Evolutionary conservation across 2,113 vertebrate genomes (phyloP).

Genomic region (Gambusia holbrooki): DNA sequence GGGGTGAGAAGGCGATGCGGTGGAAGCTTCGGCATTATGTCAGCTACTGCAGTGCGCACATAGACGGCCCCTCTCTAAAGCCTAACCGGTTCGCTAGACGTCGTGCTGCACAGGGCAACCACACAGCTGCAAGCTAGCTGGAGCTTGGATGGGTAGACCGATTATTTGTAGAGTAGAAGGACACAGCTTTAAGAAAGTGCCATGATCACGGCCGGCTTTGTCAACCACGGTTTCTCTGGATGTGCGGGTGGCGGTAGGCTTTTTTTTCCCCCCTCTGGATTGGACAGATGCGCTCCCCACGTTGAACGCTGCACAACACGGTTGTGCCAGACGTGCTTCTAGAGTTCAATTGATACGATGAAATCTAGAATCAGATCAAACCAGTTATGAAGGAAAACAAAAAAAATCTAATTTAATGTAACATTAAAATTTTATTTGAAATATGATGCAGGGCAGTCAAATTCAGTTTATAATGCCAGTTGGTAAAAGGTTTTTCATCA

Average conservation of each 20-base stretch:
- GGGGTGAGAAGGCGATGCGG: conserved; percentile 46
- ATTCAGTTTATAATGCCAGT: background rate
- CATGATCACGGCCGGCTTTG: background rate
- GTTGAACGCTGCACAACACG: background rate
- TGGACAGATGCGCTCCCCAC: background rate
- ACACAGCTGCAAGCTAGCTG: background rate
- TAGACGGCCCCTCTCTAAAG: conserved; percentile 32
- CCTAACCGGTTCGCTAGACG: conserved; percentile 28
- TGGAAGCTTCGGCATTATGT: conserved; percentile 41
- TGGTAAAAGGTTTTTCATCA: background rate
- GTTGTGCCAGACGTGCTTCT: background rate
- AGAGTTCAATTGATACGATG: background rate
- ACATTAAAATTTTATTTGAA: no score
- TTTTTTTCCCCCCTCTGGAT: background rate
- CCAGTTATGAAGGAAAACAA: background rate
- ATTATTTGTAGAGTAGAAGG: background rate
- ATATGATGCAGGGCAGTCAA: no score
- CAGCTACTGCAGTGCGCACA: conserved; percentile 58
- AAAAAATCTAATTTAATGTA: background rate
- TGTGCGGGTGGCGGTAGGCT: background rate
- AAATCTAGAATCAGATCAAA: background rate
- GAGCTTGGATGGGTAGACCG: no score
- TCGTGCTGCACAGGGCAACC: background rate
- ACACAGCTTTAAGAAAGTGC: background rate
- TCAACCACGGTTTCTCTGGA: background rate